Percentiles rank a stretch among this genome's conserved stretches.
These are phyloP conservation scores for Fundulus diaphanus DNA, from an alignment of 2,797 vertebrate species.

Conservation along the genomic window DNA sequence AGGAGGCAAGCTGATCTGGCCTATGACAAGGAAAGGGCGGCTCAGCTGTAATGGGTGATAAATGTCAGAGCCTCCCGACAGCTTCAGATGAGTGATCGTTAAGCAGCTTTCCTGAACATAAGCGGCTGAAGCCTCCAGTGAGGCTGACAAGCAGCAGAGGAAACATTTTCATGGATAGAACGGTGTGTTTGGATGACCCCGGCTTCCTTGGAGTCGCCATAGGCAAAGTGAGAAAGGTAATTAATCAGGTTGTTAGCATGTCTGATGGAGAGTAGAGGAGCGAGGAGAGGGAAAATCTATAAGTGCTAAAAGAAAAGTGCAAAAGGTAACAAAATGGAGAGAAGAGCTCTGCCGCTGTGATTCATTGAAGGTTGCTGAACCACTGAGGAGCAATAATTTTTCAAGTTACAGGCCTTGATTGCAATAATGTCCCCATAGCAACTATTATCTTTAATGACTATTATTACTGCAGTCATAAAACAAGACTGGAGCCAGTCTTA, in stretches of 20 bases:
- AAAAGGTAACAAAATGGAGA: constrained; percentile 59
- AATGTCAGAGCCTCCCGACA: constrained; percentile 69
- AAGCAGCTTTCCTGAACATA: constrained; percentile 57
- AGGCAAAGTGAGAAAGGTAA: constrained; percentile 62
- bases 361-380: constrained; percentile 63
- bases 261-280: constrained; percentile 65
- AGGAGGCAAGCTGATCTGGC: constrained; percentile 65
- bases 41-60: constrained; percentile 71
- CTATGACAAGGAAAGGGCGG: constrained; percentile 65
- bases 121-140: constrained; percentile 45
- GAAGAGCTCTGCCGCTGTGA: constrained; percentile 45
- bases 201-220: constrained; percentile 44
- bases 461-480: constrained; percentile 74
- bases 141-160: constrained; percentile 72
- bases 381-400: constrained; percentile 68
- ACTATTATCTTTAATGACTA: constrained; percentile 76
- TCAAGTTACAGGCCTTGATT: constrained; percentile 72
- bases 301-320: constrained; percentile 37
- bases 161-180: constrained; percentile 72
- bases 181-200: constrained; percentile 72
- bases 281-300: constrained; percentile 37
- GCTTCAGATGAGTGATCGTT: constrained; percentile 70
- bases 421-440: constrained; percentile 75
- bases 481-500: constrained; percentile 65
- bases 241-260: constrained; percentile 79